Percentiles rank a stretch among this genome's conserved stretches.
phyloP scores from a whole-genome alignment of 2,888 invertebrate species.

The Neoaliturus tenellus region DNA sequence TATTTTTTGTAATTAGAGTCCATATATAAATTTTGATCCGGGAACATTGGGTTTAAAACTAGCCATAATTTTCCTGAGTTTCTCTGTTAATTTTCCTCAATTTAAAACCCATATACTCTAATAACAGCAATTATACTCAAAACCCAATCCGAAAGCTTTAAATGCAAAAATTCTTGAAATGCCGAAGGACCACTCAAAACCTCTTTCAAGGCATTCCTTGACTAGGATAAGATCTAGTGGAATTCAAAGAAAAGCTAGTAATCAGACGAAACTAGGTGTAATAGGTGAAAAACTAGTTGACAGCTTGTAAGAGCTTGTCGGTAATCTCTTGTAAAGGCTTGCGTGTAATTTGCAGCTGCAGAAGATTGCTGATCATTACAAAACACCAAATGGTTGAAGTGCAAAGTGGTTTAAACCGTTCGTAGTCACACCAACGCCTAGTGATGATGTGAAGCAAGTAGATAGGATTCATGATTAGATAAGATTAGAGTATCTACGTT shows the following conservation, averaged over 20 bases:
- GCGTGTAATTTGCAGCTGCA: constrained; percentile 1
- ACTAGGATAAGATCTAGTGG: not conserved
- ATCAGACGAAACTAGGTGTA: not conserved
- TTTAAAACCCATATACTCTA: too few relatives aligned
- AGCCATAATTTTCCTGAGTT: too few relatives aligned
- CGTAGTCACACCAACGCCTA: not conserved
- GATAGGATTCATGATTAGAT: too few relatives aligned
- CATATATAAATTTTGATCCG: too few relatives aligned
- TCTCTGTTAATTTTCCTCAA: too few relatives aligned
- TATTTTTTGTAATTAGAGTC: too few relatives aligned
- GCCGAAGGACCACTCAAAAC: not conserved
- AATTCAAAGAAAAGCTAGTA: constrained; percentile 37
- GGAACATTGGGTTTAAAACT: too few relatives aligned
- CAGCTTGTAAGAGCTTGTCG: constrained; percentile 15
- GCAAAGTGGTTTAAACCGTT: constrained; percentile 9
- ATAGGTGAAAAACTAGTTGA: constrained; percentile 21
- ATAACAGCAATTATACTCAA: too few relatives aligned
- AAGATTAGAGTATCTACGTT: too few relatives aligned
- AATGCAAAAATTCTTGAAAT: too few relatives aligned
- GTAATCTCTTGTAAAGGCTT: constrained; percentile 21
- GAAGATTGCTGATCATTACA: constrained; percentile 25
- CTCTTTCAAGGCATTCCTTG: not conserved
- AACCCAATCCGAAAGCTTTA: too few relatives aligned
- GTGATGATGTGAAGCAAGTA: not conserved
- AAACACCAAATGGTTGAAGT: constrained; percentile 13